Evolutionary conservation across 2,888 invertebrate genomes (phyloP).

Genomic region (Pyrgus malvae): DNA sequence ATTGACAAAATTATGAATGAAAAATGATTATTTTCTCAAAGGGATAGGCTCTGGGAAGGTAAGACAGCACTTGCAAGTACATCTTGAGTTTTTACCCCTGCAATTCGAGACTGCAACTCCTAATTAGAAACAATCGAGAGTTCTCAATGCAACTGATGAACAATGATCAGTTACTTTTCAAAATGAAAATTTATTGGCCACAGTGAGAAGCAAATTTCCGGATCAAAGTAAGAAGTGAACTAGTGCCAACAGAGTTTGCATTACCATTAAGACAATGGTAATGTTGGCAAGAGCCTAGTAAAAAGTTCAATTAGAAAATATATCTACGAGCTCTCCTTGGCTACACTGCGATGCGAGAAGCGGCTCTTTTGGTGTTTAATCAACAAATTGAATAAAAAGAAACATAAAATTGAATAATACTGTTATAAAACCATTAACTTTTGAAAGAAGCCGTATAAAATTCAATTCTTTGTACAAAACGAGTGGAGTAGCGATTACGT

Average conservation of each 20-base stretch:
- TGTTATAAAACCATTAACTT: slow-evolving; percentile 1
- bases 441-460: slow-evolving; percentile 4
- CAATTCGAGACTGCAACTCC: too few species aligned
- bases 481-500: slow-evolving; percentile 6
- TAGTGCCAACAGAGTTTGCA: slow-evolving; percentile 20
- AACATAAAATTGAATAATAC: neutral
- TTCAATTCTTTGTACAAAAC: slow-evolving; percentile 4
- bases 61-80: too few species aligned
- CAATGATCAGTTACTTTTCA: too few species aligned
- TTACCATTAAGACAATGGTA: slow-evolving; percentile 17
- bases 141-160: too few species aligned
- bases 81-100: too few species aligned
- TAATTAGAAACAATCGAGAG: too few species aligned
- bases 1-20: too few species aligned
- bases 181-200: neutral
- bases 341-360: neutral
- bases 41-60: too few species aligned
- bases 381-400: slow-evolving; percentile 14
- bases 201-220: slow-evolving; percentile 6
- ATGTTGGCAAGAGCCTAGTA: slow-evolving; percentile 19
- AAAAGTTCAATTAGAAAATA: slow-evolving; percentile 21
- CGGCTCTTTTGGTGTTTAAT: neutral
- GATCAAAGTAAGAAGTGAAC: slow-evolving; percentile 11
- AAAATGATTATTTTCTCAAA: too few species aligned
- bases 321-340: neutral